Evolutionary conservation across 2,797 vertebrate species (phyloP).

Genomic region (Gephyroberyx darwinii): DNA sequence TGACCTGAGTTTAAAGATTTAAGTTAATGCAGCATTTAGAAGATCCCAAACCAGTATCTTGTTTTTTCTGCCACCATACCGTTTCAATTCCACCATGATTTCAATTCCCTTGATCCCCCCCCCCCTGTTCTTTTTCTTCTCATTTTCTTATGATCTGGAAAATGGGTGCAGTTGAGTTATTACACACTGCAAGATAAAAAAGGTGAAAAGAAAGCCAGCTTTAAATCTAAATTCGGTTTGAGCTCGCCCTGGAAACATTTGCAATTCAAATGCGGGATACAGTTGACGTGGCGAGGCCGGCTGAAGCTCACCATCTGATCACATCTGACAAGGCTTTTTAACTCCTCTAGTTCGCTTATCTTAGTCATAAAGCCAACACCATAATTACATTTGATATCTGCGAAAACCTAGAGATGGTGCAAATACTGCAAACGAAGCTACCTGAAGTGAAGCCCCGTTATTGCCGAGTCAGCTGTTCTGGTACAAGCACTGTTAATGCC

Average conservation of each 20-base stretch:
- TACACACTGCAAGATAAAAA: neutral
- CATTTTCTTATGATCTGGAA: slow-evolving; percentile 23
- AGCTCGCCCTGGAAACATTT: slow-evolving; percentile 15
- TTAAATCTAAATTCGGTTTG: slow-evolving; percentile 29
- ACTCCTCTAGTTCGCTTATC: slow-evolving; percentile 53
- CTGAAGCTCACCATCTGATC: slow-evolving; percentile 37
- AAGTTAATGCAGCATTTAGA: too few species aligned
- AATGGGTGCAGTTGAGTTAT: slow-evolving; percentile 23
- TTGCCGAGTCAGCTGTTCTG: slow-evolving; percentile 52
- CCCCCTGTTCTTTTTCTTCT: neutral
- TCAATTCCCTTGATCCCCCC: slow-evolving; percentile 1
- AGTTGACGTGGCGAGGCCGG: neutral
- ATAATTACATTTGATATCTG: slow-evolving; percentile 63
- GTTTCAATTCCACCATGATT: slow-evolving; percentile 2
- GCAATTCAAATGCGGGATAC: slow-evolving; percentile 37
- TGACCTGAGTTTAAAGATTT: too few species aligned
- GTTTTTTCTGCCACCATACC: slow-evolving; percentile 8
- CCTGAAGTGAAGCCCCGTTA: slow-evolving; percentile 31
- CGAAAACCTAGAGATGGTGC: slow-evolving; percentile 38
- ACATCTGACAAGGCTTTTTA: slow-evolving; percentile 37
- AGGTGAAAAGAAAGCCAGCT: slow-evolving; percentile 24
- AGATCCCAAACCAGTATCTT: too few species aligned
- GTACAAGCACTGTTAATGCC: slow-evolving; percentile 14
- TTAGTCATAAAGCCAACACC: slow-evolving; percentile 31
- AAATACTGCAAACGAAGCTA: slow-evolving; percentile 28